phyloP scores from a whole-genome alignment of 2,113 vertebrate genomes.

The Strigops habroptila region DNA sequence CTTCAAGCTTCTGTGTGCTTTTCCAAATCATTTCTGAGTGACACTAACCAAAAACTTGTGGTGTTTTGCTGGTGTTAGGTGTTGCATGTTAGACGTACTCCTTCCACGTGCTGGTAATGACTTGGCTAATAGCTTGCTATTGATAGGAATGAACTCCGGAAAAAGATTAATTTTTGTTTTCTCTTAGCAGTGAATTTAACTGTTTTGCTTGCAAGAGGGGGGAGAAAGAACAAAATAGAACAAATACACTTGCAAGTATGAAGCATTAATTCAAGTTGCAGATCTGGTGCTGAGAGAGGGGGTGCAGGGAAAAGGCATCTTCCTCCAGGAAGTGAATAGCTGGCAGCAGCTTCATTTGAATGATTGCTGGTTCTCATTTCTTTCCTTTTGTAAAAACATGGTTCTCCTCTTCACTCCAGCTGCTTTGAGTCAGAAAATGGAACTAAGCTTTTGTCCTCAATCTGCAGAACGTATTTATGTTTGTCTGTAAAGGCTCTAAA shows the following conservation, averaged over 20 bases:
- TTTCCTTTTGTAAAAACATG: neutral
- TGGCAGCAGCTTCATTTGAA: neutral
- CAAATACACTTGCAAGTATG: neutral
- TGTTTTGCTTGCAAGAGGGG: fast-evolving
- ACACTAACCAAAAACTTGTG: neutral
- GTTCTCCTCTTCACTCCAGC: neutral
- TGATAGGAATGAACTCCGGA: neutral
- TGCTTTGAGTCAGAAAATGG: neutral
- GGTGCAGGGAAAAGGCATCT: neutral
- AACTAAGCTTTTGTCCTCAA: neutral
- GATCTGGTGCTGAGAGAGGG: neutral
- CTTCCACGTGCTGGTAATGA: neutral
- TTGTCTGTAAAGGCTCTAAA: neutral
- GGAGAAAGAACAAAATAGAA: neutral
- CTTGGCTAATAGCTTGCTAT: neutral
- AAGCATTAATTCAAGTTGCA: neutral
- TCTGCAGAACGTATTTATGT: neutral
- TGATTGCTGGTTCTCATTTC: neutral
- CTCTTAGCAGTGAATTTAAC: neutral
- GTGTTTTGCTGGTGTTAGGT: neutral
- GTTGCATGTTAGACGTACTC: neutral
- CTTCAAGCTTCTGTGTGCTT: neutral
- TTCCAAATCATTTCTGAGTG: neutral
- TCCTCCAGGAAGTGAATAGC: neutral
- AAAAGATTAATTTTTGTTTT: neutral